Conservation (phyloP, 1,140 invertebrate genomes). For the Sarcophaga bullata region DNA sequence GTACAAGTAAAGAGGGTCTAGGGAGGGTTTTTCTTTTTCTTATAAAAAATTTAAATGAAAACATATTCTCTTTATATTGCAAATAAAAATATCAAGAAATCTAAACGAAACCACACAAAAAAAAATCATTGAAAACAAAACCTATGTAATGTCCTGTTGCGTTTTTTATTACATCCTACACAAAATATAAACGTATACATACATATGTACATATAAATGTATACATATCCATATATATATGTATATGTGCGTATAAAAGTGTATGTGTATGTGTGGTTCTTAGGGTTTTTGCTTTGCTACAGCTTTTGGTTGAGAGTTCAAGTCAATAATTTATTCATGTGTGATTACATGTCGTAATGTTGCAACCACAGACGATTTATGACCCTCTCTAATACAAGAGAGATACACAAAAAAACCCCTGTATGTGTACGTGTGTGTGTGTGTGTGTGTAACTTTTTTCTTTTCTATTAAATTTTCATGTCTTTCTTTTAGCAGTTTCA, state of each 20-base stretch:
- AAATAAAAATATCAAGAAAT: too few species aligned
- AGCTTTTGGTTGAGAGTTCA: not conserved
- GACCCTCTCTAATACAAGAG: constrained; percentile 29
- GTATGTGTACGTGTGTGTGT: too few species aligned
- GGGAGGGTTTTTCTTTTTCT: too few species aligned
- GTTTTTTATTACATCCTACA: too few species aligned
- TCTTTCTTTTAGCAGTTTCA: not conserved
- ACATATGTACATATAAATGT: not conserved
- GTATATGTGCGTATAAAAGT: not conserved
- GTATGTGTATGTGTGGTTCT: too few species aligned
- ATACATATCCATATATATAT: not conserved
- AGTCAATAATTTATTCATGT: constrained; percentile 64
- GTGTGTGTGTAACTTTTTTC: too few species aligned
- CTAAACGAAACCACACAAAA: too few species aligned
- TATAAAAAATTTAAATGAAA: too few species aligned
- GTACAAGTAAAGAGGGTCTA: too few species aligned
- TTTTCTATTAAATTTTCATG: constrained; percentile 10
- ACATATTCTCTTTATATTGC: too few species aligned
- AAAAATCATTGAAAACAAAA: too few species aligned
- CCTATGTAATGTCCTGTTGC: too few species aligned
- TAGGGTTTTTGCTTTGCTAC: not conserved
- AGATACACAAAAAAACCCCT: not conserved
- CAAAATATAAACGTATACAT: not conserved
- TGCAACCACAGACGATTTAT: constrained; percentile 64
- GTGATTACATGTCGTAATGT: constrained; percentile 62